Conservation (phyloP, 2,888 invertebrate genomes). For the Metallyticus violacea region DNA sequence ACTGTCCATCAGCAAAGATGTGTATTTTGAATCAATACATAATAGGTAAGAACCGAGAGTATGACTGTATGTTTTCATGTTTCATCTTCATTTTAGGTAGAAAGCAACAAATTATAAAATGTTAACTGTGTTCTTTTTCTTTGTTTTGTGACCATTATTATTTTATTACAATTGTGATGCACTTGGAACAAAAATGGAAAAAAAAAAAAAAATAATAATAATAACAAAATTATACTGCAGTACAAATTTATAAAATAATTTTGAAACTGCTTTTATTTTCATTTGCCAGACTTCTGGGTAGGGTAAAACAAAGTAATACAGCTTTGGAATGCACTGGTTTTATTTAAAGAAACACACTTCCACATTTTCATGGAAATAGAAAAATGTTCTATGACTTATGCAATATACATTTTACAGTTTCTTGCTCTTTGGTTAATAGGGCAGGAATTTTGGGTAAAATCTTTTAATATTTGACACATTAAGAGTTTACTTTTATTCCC, state of each 20-base stretch:
- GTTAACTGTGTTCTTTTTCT: conserved; percentile 3
- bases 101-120: conserved; percentile 2
- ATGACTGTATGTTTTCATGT: conserved; percentile 1
- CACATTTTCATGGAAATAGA: neutral
- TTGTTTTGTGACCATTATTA: neutral
- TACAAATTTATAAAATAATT: conserved; percentile 14
- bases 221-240: conserved; percentile 2
- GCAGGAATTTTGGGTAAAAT: neutral
- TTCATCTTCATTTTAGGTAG: conserved; percentile 8
- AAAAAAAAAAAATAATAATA: too few species aligned
- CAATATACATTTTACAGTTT: neutral
- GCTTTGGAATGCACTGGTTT: neutral
- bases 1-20: neutral
- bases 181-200: conserved; percentile 8
- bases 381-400: neutral
- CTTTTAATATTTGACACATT: neutral
- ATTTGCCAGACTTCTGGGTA: neutral
- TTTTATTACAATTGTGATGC: conserved; percentile 11
- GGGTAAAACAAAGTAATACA: neutral
- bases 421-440: neutral
- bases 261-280: neutral
- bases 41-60: neutral
- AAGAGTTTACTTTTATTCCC: conserved; percentile 37
- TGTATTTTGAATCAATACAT: neutral
- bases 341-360: neutral